Base-by-base conservation (phyloP, 2,888 invertebrate species). In the Chirona hameri region DNA sequence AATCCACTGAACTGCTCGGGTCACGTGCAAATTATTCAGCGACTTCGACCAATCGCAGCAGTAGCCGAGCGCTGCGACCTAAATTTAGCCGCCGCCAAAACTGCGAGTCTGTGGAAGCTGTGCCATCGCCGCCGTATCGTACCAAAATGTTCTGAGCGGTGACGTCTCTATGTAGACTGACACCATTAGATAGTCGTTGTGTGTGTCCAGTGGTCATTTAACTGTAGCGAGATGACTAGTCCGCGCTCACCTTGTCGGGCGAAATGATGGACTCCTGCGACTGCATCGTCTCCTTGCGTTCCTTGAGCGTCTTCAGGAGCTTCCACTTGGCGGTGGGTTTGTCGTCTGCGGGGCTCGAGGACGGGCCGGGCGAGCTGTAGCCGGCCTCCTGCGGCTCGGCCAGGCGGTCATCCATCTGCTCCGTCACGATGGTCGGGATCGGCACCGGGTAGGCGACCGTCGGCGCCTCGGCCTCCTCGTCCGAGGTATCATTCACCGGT, bases 241-340 rank as follows among this genome's bases (percentile, higher is more conserved):
- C 96, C 95, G 88, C 76, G n/a, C 79, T 79, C 27, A 48, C 79
- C 48, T 48, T 79, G 10, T 79, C 79, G 2, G 79, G 79, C 18
- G 79, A 79, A 10, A 79, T 79, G n/a, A 79, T 46, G 7, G 79
- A 79, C 79, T 79, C 79, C 48, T 79, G 79, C 12, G 79, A 79
- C 48, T 79, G 79, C 79, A 79, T 79, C 4, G 96, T 96, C 5
- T 95, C 94, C 89, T 96, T 96, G 84, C 94, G 91, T 86, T 96
- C 96, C 87, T 96, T 96, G 52, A 96, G 88, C 0, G 96, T 95
- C 88, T 96, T 96, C 4, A 96, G 89, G 79, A 96, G 90, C 88
- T 96, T 96, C 96, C 96, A 96, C 88, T 95, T 95, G 87, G 95
- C 65, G 14, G 81, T n/a, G 55, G 31, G 72, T 31, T 7, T 15